Percentiles rank a stretch among this genome's conserved stretches.
Conservation (phyloP, 2,113 vertebrate species). For the Silurus meridionalis region DNA sequence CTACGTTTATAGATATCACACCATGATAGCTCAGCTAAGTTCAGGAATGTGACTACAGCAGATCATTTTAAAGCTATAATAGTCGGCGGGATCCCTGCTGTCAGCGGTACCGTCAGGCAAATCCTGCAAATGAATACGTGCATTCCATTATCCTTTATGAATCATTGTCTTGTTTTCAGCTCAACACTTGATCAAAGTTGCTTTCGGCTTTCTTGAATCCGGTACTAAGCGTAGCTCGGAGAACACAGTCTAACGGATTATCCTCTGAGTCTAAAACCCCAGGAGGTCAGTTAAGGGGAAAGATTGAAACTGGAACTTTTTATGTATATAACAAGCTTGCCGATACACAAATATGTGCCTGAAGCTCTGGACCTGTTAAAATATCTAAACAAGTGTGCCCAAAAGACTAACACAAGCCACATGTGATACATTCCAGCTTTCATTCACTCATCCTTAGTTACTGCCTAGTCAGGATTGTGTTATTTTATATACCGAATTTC, state of each 20-base stretch:
- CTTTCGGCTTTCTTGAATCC: not conserved
- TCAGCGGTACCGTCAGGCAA: not conserved
- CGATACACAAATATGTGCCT: too few relatives aligned
- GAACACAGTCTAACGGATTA: not conserved
- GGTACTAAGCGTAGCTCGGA: not conserved
- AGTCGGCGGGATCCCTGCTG: not conserved
- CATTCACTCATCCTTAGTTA: too few relatives aligned
- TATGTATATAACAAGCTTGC: too few relatives aligned
- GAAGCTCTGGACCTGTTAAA: too few relatives aligned
- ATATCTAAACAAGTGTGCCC: too few relatives aligned
- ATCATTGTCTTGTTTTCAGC: not conserved
- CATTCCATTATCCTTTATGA: not conserved
- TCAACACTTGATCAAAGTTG: not conserved
- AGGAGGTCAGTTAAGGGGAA: not conserved
- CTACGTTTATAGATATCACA: constrained; percentile 29
- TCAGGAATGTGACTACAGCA: constrained; percentile 19
- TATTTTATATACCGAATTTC: too few relatives aligned
- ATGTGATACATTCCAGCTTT: too few relatives aligned
- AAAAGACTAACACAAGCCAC: too few relatives aligned
- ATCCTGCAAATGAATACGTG: not conserved
- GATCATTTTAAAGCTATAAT: constrained; percentile 6
- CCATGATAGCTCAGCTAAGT: not conserved
- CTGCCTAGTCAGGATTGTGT: too few relatives aligned
- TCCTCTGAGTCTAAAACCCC: not conserved
- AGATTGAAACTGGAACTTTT: not conserved